Percentiles rank a stretch among this genome's conserved stretches.
These are phyloP conservation scores for Diplazon laetatorius DNA, from an alignment of 2,888 invertebrate species.

Conservation along the genomic window DNA sequence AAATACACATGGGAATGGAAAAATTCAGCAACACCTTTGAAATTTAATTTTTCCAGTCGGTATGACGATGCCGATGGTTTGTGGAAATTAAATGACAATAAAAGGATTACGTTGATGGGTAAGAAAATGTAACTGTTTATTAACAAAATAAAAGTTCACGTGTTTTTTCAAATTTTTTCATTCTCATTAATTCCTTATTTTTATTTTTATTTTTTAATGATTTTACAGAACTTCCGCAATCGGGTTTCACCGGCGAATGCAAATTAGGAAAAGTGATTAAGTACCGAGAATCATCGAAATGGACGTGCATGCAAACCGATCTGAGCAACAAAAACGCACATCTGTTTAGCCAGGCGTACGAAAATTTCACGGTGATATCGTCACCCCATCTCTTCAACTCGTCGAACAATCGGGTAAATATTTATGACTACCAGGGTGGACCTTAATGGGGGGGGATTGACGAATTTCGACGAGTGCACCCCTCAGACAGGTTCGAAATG, in stretches of 20 bases:
- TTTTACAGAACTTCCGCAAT: constrained; percentile 74
- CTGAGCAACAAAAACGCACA: constrained; percentile 80
- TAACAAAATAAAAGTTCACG: no score
- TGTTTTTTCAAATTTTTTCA: no score
- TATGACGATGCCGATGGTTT: constrained; percentile 31
- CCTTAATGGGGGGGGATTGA: no score
- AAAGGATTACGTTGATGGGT: constrained; percentile 45
- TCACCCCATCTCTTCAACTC: constrained; percentile 73
- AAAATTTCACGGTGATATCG: constrained; percentile 74
- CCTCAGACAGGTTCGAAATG: no score
- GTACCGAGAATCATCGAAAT: constrained; percentile 82
- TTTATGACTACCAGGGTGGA: no score
- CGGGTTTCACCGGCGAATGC: constrained; percentile 77
- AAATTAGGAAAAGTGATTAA: constrained; percentile 79
- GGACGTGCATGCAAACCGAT: constrained; percentile 80
- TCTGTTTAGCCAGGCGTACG: constrained; percentile 77
- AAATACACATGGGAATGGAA: constrained; percentile 47
- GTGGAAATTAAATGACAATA: constrained; percentile 48
- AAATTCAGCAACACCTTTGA: not conserved
- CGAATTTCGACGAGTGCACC: no score
- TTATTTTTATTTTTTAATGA: constrained; percentile 3
- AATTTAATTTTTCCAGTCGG: constrained; percentile 42
- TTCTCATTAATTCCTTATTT: no score
- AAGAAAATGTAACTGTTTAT: not conserved
- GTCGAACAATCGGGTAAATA: constrained; percentile 62